Percentiles rank a stretch among this genome's conserved stretches.
Evolutionary conservation across 2,113 vertebrate genomes (phyloP).

Genomic region (Sakesphorus luctuosus): DNA sequence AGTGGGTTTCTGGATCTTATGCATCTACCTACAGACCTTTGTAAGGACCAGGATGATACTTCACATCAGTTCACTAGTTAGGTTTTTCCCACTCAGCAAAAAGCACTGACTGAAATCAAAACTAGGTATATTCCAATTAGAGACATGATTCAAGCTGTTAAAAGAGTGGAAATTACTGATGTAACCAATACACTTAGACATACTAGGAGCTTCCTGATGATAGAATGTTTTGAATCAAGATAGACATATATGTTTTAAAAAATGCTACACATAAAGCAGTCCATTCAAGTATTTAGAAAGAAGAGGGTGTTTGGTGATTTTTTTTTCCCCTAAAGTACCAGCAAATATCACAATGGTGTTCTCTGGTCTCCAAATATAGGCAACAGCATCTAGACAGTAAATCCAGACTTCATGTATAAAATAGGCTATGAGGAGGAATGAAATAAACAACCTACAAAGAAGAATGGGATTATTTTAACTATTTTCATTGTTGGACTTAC

Average conservation of each 20-base stretch:
- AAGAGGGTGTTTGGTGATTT: fast-evolving
- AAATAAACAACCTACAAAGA: not conserved
- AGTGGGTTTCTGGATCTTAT: fast-evolving
- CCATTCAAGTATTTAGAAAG: not conserved
- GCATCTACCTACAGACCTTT: not conserved
- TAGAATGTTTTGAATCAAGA: not conserved
- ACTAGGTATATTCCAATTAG: not conserved
- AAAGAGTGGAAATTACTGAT: not conserved
- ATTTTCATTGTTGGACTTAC: not conserved
- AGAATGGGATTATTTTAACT: not conserved
- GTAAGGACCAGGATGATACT: not conserved
- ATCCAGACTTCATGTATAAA: not conserved
- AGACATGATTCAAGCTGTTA: not conserved
- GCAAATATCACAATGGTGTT: not conserved
- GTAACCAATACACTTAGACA: not conserved
- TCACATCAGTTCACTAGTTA: not conserved
- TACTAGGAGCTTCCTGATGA: not conserved
- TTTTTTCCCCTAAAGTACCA: not conserved
- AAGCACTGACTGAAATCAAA: not conserved
- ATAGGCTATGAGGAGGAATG: not conserved
- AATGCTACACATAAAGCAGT: not conserved
- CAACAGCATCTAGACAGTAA: not conserved
- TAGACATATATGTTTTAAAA: not conserved
- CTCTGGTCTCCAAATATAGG: not conserved
- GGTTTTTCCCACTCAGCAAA: not conserved